Percentiles rank a stretch among this genome's conserved stretches.
These are phyloP conservation scores for Diadromus collaris DNA, from an alignment of 2,888 invertebrate genomes.

Conservation along the genomic window DNA sequence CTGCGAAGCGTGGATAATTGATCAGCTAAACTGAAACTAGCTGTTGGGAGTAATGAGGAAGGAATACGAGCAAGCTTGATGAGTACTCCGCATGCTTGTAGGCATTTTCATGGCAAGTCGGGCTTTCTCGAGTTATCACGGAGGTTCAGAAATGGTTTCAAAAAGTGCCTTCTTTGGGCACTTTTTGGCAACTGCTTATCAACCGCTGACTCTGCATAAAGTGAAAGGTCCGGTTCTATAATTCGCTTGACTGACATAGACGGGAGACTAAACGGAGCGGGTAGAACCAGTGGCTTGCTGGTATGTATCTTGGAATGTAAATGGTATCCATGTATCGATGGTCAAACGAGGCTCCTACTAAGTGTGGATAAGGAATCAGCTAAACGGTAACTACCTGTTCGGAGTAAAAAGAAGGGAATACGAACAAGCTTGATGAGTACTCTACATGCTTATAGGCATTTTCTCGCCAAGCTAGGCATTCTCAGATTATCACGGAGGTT, in stretches of 20 bases:
- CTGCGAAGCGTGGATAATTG: not conserved
- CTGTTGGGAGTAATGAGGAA: not conserved
- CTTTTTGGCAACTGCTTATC: not conserved
- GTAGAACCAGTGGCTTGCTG: not conserved
- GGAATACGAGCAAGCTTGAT: not conserved
- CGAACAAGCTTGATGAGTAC: not conserved
- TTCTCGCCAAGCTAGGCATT: not conserved
- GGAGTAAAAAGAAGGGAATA: not conserved
- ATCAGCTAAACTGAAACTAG: not conserved
- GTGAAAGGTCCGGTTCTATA: not conserved
- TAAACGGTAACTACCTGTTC: not conserved
- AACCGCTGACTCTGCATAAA: not conserved
- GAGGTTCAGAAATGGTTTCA: not conserved
- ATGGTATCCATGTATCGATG: not conserved
- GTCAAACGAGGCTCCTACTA: not conserved
- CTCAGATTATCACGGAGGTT: not conserved
- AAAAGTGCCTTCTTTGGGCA: not conserved
- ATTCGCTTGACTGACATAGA: slow-evolving; percentile 7
- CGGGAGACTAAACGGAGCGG: not conserved
- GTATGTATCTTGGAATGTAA: not conserved
- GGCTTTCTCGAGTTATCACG: not conserved
- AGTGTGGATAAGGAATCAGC: not conserved
- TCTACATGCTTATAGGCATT: not conserved
- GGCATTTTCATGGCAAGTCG: not conserved
- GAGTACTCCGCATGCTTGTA: not conserved